Base-by-base conservation (phyloP, 2,113 vertebrate genomes). In the Embiotoca jacksoni region DNA sequence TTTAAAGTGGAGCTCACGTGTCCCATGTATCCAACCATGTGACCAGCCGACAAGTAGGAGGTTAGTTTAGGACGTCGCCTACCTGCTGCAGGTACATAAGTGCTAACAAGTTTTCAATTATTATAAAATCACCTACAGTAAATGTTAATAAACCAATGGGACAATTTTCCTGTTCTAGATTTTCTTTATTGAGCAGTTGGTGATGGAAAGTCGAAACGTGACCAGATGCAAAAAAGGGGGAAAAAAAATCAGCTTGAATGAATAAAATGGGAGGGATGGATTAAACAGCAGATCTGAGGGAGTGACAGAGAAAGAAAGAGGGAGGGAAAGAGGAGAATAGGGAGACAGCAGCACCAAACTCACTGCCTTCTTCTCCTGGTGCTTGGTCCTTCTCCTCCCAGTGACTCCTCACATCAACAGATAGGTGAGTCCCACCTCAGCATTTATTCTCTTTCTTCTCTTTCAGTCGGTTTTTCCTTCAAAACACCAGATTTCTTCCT, bases 261-360 rank as follows among this genome's bases (percentile, higher is more conserved):
- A 78, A 66, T 53, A 59, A 88, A 82, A 84, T 88, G 87, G 86
- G 90, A 89, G 92, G 90, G 86, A 78, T 86, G 79, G 87, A 86
- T 83, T 64, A 84, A 85, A 65, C 44, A 53, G 69, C 54, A 79
- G 73, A 83, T 81, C 60, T 71, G 81, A 93, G 90, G 88, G 89
- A 91, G 89, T 86, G 87, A 91, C 86, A 87, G 84, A 88, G 68
- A 81, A 85, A 77, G 79, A 81, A 80, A 88, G 78, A 84, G 89
- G 90, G 90, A 92, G 90, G 91, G 89, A 86, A 62, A 87, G 88
- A 91, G 87, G 85, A 91, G 91, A 93, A 91, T 81, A 89, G 87
- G 82, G 92, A 81, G 71, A 79, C 74, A 89, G 82, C 78, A 86
- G 82, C 80, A 90, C 74, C 82, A 88, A 82, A 85, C 81, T 84